phyloP scores from a whole-genome alignment of 1,140 invertebrate genomes.

The silkworm (Bombyx mori) region ASM3026992v2 NC_085114.1:10049501-10050000 shows the following conservation, averaged over 20 bases:
- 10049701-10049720: conserved; percentile 24
- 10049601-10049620: background rate
- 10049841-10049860: conserved; percentile 22
- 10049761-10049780: background rate
- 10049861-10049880: conserved; percentile 10
- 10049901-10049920: conserved; percentile 1
- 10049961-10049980: conserved; percentile 22
- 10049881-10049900: conserved; percentile 1
- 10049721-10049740: conserved; percentile 45
- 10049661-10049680: conserved; percentile 45
- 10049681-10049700: conserved; percentile 19
- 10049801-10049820: conserved; percentile 1
- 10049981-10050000: too few relatives aligned
- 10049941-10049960: conserved; percentile 37
- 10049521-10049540: background rate
- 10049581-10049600: too few relatives aligned
- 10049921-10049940: conserved; percentile 34
- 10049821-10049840: background rate
- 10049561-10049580: too few relatives aligned
- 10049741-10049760: conserved; percentile 15
- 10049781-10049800: background rate
- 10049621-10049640: conserved; percentile 24
- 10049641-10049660: conserved; percentile 35
- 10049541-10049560: background rate
- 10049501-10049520: background rate